phyloP scores from a whole-genome alignment of 1,140 invertebrate species.

The Coboldia fuscipes region DNA sequence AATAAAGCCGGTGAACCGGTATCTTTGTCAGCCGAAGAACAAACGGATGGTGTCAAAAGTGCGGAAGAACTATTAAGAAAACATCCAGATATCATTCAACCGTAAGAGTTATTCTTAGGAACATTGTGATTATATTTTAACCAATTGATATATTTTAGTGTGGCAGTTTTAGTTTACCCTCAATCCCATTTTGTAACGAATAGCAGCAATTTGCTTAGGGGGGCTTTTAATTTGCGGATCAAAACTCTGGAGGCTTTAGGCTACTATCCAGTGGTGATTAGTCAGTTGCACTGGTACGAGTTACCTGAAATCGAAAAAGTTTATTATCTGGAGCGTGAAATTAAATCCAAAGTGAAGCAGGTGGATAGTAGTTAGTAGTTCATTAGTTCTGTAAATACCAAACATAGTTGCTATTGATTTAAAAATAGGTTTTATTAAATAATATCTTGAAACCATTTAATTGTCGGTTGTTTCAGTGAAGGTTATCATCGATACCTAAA shows the following conservation, averaged over 20 bases:
- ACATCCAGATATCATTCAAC: constrained; percentile 17
- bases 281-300: constrained; percentile 16
- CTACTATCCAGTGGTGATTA: constrained; percentile 19
- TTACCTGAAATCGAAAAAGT: constrained; percentile 24
- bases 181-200: constrained; percentile 20
- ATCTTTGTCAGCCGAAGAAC: constrained; percentile 13
- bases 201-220: constrained; percentile 14
- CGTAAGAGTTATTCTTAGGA: constrained; percentile 18
- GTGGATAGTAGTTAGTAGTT: no score
- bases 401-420: no score
- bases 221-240: constrained; percentile 12
- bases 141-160: constrained; percentile 18
- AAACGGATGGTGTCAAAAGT: constrained; percentile 7
- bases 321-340: constrained; percentile 24
- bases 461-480: no score
- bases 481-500: no score
- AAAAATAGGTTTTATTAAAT: no score
- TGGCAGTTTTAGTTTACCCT: constrained; percentile 19
- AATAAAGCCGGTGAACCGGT: constrained; percentile 26
- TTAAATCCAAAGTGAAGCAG: no score
- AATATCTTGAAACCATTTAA: no score
- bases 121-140: constrained; percentile 5
- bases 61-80: constrained; percentile 22
- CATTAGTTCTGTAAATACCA: no score
- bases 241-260: constrained; percentile 20